Evolutionary conservation across 2,888 invertebrate species (phyloP).

Genomic region (Cantharis rufa): DNA sequence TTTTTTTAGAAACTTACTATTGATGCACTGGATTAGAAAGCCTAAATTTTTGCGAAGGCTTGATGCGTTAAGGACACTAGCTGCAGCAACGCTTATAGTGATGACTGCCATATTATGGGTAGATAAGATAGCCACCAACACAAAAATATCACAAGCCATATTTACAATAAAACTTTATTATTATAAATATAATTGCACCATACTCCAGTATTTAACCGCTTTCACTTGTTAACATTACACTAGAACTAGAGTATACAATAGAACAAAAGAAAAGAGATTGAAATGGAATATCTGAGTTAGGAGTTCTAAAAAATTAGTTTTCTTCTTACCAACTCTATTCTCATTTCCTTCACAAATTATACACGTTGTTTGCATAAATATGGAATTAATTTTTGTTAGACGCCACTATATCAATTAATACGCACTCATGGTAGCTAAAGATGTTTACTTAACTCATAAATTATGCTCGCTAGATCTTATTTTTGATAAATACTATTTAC

Average conservation of each 20-base stretch:
- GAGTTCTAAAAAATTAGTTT: not conserved
- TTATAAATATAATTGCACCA: not conserved
- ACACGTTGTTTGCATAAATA: not conserved
- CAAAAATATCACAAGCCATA: not conserved
- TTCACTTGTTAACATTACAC: not conserved
- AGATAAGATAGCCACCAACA: constrained; percentile 40
- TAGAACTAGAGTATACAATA: not conserved
- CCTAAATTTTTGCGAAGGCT: constrained; percentile 26
- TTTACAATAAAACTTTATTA: not conserved
- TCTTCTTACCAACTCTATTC: not conserved
- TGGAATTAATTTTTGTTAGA: not conserved
- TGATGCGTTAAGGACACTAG: constrained; percentile 24
- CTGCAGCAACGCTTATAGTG: constrained; percentile 41
- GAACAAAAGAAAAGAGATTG: not conserved
- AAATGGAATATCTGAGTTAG: not conserved
- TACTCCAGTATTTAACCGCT: not conserved
- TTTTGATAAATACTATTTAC: not conserved
- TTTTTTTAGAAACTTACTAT: not conserved
- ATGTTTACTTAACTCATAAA: not conserved
- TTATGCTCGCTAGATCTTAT: not conserved
- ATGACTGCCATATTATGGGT: constrained; percentile 45
- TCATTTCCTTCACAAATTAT: not conserved
- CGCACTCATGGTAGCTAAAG: not conserved
- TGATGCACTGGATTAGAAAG: not conserved
- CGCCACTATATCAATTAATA: not conserved